A percentile compares a stretch with the other conserved stretches of the same genome.
Evolutionary conservation across 1,140 invertebrate species (phyloP).

Genomic region (Planococcus citri): DNA sequence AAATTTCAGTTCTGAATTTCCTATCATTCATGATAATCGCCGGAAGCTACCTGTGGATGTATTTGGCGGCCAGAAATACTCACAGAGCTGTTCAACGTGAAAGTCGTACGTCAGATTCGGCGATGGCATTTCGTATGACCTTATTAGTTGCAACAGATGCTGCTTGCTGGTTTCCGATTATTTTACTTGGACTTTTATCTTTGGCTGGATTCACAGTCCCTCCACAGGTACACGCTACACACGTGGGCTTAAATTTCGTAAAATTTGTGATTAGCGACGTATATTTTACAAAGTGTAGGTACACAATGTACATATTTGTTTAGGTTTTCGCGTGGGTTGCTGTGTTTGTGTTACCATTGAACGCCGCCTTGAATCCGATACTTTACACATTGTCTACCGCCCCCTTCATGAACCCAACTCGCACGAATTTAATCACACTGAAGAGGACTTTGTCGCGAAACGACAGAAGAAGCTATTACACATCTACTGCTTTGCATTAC

Average conservation of each 20-base stretch:
- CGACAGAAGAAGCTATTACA: not conserved
- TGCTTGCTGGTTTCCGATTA: constrained; percentile 44
- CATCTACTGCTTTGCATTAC: not conserved
- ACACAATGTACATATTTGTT: too few species aligned
- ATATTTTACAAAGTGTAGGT: too few species aligned
- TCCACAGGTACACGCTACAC: constrained; percentile 34
- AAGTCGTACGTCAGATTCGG: constrained; percentile 33
- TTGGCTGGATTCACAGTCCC: constrained; percentile 37
- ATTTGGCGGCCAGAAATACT: constrained; percentile 39
- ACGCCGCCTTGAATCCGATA: constrained; percentile 44
- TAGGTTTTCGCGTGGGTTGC: constrained; percentile 44
- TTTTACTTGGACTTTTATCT: constrained; percentile 38
- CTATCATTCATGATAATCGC: constrained; percentile 41
- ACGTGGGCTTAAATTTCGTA: not conserved
- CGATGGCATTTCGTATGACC: constrained; percentile 43
- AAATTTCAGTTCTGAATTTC: constrained; percentile 36
- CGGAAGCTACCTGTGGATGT: constrained; percentile 45
- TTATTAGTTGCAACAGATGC: constrained; percentile 44
- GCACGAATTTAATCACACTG: not conserved
- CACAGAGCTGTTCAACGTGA: constrained; percentile 35
- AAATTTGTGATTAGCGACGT: not conserved
- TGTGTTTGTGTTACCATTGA: constrained; percentile 43
- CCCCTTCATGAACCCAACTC: constrained; percentile 25
- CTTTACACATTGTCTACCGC: constrained; percentile 42
- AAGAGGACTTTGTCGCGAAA: not conserved